Conservation (phyloP, 2,113 vertebrate species). For the Poicephalus meyeri region DNA sequence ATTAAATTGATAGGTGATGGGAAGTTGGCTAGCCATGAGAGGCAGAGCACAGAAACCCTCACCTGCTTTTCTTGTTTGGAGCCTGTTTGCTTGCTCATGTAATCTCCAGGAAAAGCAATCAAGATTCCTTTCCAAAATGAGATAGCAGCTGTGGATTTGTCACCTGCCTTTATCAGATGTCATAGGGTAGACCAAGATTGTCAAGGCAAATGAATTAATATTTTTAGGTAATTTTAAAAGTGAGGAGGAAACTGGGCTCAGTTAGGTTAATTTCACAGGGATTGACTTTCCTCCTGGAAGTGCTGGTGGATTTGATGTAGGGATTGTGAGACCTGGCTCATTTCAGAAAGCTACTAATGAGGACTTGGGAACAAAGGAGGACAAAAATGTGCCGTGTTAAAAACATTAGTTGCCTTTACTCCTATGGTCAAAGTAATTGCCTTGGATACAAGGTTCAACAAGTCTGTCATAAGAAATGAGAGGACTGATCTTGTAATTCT, state of each 20-base stretch:
- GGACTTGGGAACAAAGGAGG: not conserved
- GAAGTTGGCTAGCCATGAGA: not conserved
- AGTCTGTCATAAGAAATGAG: not conserved
- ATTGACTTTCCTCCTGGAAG: not conserved
- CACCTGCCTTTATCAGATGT: not conserved
- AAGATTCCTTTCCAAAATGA: not conserved
- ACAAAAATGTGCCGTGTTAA: not conserved
- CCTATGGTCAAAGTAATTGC: not conserved
- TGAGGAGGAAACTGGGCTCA: not conserved
- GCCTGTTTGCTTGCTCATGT: not conserved
- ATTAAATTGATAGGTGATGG: not conserved
- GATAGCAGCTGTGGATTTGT: not conserved
- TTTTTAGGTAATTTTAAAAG: not conserved
- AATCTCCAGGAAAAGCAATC: not conserved
- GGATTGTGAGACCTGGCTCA: not conserved
- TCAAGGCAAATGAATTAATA: not conserved
- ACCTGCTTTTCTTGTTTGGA: not conserved
- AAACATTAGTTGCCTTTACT: not conserved
- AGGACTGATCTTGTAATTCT: rapidly evolving
- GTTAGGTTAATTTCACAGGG: not conserved
- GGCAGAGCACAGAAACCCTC: not conserved
- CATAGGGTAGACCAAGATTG: not conserved
- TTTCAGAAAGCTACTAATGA: not conserved
- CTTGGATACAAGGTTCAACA: not conserved
- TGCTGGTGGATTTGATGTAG: not conserved